phyloP scores from a whole-genome alignment of 2,888 invertebrate species.

The Sinohyriopsis cumingii region DNA sequence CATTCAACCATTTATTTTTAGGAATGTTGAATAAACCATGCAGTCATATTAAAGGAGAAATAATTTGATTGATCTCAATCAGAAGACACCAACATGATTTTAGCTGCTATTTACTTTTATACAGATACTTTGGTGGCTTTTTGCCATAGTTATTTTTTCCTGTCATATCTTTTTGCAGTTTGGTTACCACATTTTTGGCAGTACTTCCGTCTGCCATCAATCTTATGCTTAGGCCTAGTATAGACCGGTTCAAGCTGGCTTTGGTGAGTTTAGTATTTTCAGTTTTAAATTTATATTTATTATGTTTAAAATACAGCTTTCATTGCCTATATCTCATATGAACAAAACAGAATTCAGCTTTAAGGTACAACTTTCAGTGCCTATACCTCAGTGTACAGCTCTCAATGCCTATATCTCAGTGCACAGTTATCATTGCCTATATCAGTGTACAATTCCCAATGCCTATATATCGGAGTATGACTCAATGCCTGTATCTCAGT shows the following conservation, averaged over 20 bases:
- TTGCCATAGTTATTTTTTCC: background rate
- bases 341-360: no score
- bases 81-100: conserved; percentile 1
- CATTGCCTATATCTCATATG: no score
- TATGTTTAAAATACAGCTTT: background rate
- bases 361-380: no score
- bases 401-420: background rate
- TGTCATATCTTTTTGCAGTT: conserved; percentile 61
- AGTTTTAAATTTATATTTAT: background rate
- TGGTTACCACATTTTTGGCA: conserved; percentile 67
- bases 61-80: no score
- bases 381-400: background rate
- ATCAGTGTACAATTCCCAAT: no score
- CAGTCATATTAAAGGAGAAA: no score
- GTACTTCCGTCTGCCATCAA: conserved; percentile 75
- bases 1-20: no score
- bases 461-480: no score
- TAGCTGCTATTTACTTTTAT: conserved; percentile 1
- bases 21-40: no score
- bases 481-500: no score
- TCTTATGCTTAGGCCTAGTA: conserved; percentile 70
- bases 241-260: conserved; percentile 71
- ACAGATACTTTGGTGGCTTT: background rate
- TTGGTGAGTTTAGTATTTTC: conserved; percentile 61
- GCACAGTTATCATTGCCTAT: no score